Conservation (phyloP, 2,113 vertebrate species). For the Hippocampus zosterae region DNA sequence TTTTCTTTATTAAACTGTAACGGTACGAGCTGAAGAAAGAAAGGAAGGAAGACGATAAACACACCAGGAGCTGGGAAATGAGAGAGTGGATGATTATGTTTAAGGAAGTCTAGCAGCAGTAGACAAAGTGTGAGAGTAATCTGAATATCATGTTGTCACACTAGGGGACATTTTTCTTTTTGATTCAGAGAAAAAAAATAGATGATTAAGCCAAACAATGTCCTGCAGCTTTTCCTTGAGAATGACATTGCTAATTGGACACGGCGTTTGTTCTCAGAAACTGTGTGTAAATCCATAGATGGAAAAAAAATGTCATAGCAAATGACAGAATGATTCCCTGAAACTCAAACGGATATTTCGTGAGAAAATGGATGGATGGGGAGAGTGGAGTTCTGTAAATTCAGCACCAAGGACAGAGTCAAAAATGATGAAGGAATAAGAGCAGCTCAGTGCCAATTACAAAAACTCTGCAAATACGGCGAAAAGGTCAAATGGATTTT, state of each 20-base stretch:
- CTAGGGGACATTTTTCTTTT: background rate
- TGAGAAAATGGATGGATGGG: background rate
- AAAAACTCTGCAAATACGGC: background rate
- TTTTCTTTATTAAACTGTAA: background rate
- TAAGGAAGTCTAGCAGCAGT: background rate
- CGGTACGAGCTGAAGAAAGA: background rate
- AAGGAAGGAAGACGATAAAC: background rate
- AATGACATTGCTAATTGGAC: background rate
- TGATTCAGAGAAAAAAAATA: background rate
- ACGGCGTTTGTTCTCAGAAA: background rate
- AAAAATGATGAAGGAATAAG: background rate
- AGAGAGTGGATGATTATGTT: background rate
- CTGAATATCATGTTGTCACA: background rate
- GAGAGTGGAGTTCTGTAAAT: slow-evolving; percentile 3
- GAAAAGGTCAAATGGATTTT: background rate
- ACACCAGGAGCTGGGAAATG: background rate
- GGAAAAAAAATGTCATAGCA: background rate
- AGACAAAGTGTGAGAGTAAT: background rate
- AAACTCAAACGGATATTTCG: background rate
- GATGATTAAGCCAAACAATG: background rate
- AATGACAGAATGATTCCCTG: background rate
- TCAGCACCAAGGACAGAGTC: slow-evolving; percentile 64
- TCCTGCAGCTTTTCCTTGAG: background rate
- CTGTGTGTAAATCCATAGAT: background rate
- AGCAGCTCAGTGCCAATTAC: background rate